These are phyloP conservation scores for Oscheius sp. DNA, from an alignment of 2,888 invertebrate species.

Conservation along the genomic window DNA sequence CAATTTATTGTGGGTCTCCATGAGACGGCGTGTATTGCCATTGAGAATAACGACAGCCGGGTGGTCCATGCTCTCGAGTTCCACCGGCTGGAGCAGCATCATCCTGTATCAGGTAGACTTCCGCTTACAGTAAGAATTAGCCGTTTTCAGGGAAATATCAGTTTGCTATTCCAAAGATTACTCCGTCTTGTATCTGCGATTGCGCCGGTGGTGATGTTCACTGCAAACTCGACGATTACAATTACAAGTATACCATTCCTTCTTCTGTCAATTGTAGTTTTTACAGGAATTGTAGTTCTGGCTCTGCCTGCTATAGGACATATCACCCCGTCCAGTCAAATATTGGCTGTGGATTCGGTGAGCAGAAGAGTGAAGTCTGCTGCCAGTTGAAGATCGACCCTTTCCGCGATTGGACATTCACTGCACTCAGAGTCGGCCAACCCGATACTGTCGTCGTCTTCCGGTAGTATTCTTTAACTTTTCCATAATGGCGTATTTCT, in stretches of 20 bases:
- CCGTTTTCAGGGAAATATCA: conserved; percentile 39
- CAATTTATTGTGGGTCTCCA: conserved; percentile 54
- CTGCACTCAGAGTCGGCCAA: conserved; percentile 57
- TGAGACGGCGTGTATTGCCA: conserved; percentile 57
- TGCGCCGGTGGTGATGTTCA: conserved; percentile 60
- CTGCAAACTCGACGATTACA: conserved; percentile 60
- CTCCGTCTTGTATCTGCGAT: conserved; percentile 49
- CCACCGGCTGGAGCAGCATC: conserved; percentile 62
- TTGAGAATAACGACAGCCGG: conserved; percentile 31
- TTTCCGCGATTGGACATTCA: conserved; percentile 60
- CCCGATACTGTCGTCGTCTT: conserved; percentile 59
- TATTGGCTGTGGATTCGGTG: conserved; percentile 52
- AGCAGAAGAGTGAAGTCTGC: conserved; percentile 57
- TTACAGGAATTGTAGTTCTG: conserved; percentile 50
- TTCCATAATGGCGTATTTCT: not conserved
- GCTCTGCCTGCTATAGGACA: conserved; percentile 64
- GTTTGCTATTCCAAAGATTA: conserved; percentile 44
- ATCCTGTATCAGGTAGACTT: conserved; percentile 51
- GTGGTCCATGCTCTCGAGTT: conserved; percentile 54
- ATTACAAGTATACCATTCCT: conserved; percentile 51
- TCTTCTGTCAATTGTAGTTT: not conserved
- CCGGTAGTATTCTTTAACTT: conserved; percentile 22
- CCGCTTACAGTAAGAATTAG: not conserved
- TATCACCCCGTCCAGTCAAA: conserved; percentile 58
- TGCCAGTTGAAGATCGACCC: conserved; percentile 64